Evolutionary conservation across 1,140 invertebrate species (phyloP).

Genomic region (Solen grandis): DNA sequence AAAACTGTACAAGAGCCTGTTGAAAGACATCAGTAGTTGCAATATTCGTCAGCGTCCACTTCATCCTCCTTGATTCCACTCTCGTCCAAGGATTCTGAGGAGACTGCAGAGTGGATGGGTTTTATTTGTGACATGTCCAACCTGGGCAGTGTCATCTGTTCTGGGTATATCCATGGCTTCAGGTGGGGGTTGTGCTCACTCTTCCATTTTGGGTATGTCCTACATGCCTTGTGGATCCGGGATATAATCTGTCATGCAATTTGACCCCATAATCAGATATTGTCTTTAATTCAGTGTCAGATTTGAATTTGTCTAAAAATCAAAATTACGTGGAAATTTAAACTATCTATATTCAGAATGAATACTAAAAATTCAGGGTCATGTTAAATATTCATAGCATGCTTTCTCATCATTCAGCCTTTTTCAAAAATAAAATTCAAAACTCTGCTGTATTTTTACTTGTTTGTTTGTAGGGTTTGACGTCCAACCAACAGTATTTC

Average conservation of each 20-base stretch:
- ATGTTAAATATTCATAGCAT: too few relatives aligned
- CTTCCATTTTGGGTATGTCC: slow-evolving; percentile 91
- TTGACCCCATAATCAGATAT: slow-evolving; percentile 2
- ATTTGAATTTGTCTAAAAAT: not conserved
- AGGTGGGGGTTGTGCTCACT: slow-evolving; percentile 86
- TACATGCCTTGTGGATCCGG: slow-evolving; percentile 90
- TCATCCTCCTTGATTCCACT: slow-evolving; percentile 69
- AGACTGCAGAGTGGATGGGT: slow-evolving; percentile 54
- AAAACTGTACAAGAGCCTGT: too few relatives aligned
- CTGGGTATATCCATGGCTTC: slow-evolving; percentile 93
- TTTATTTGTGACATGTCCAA: slow-evolving; percentile 69
- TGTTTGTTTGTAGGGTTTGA: too few relatives aligned
- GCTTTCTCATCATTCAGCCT: too few relatives aligned
- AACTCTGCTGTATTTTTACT: too few relatives aligned
- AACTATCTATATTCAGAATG: not conserved
- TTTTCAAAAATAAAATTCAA: too few relatives aligned
- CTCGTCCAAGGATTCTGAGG: slow-evolving; percentile 67
- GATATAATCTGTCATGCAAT: slow-evolving; percentile 84
- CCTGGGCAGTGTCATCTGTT: slow-evolving; percentile 85
- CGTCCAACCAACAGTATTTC: too few relatives aligned
- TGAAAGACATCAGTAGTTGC: slow-evolving; percentile 42
- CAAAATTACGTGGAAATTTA: not conserved
- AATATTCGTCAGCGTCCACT: slow-evolving; percentile 46
- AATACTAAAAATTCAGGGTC: too few relatives aligned
- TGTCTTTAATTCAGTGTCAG: not conserved